A percentile compares a stretch with the other conserved stretches of the same genome.
phyloP scores from a whole-genome alignment of 2,113 vertebrate species.

The Australoheros scitulus region DNA sequence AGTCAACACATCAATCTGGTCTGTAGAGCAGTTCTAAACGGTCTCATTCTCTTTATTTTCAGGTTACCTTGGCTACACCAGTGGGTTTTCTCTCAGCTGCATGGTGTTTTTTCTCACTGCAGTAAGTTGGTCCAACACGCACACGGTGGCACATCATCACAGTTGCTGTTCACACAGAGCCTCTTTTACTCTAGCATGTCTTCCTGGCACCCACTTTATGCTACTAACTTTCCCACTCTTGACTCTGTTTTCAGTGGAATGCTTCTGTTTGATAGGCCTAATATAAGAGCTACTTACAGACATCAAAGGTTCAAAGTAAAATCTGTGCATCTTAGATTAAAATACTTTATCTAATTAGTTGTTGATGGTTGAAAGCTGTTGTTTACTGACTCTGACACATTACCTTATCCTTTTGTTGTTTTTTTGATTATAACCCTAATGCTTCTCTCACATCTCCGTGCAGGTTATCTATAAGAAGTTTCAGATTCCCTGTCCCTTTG shows the following conservation, averaged over 20 bases:
- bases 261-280: slow-evolving; percentile 32
- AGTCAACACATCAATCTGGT: neutral
- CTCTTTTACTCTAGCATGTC: slow-evolving; percentile 37
- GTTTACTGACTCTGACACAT: slow-evolving; percentile 13
- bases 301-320: slow-evolving; percentile 34
- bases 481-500: slow-evolving; percentile 90
- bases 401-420: neutral
- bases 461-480: slow-evolving; percentile 98
- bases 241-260: slow-evolving; percentile 29
- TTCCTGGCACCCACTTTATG: slow-evolving; percentile 8
- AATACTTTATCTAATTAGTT: neutral
- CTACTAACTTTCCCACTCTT: slow-evolving; percentile 23
- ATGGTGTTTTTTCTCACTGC: slow-evolving; percentile 96
- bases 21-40: neutral
- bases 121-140: slow-evolving; percentile 79
- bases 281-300: slow-evolving; percentile 27
- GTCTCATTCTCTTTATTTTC: slow-evolving; percentile 36
- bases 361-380: slow-evolving; percentile 1
- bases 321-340: slow-evolving; percentile 29
- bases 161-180: slow-evolving; percentile 13
- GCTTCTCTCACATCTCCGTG: neutral
- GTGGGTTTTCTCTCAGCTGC: slow-evolving; percentile 97
- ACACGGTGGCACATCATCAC: slow-evolving; percentile 26
- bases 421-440: neutral
- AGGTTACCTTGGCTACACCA: slow-evolving; percentile 97